Conservation (phyloP, 2,888 invertebrate genomes). For the Prosapia bicincta region DNA sequence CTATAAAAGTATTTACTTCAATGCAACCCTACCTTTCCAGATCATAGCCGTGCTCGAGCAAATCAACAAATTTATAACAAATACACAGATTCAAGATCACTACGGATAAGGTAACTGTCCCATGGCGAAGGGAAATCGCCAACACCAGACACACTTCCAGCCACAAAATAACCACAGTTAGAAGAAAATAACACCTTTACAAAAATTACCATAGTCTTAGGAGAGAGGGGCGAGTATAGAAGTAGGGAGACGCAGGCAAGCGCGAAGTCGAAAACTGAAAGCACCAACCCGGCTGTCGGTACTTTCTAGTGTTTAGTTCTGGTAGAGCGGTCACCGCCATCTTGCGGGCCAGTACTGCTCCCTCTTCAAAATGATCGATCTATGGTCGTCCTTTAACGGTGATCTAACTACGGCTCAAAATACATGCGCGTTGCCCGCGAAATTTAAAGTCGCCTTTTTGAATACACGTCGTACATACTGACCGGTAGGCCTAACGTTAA, state of each 20-base stretch:
- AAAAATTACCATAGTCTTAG: conserved; percentile 9
- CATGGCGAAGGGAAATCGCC: neutral
- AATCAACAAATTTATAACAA: neutral
- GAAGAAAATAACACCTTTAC: conserved; percentile 22
- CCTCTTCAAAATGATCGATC: neutral
- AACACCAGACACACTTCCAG: neutral
- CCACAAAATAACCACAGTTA: conserved; percentile 16
- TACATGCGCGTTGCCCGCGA: too few relatives aligned
- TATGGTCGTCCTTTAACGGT: neutral
- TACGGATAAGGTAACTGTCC: neutral
- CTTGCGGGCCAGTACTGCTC: neutral
- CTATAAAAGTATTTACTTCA: too few relatives aligned
- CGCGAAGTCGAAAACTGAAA: conserved; percentile 8
- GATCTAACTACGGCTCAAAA: too few relatives aligned
- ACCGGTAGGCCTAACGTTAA: too few relatives aligned
- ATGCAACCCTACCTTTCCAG: neutral
- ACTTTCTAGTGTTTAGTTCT: conserved; percentile 29
- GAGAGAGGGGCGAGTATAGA: neutral
- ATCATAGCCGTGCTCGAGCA: neutral
- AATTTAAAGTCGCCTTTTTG: too few relatives aligned
- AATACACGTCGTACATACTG: too few relatives aligned
- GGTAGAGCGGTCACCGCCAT: conserved; percentile 16
- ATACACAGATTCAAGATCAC: neutral
- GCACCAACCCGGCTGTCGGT: conserved; percentile 17
- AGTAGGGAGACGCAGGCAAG: neutral